A percentile compares a stretch with the other conserved stretches of the same genome.
Evolutionary conservation across 2,113 vertebrate genomes (phyloP).

Genomic region (Otolemur garnettii): DNA sequence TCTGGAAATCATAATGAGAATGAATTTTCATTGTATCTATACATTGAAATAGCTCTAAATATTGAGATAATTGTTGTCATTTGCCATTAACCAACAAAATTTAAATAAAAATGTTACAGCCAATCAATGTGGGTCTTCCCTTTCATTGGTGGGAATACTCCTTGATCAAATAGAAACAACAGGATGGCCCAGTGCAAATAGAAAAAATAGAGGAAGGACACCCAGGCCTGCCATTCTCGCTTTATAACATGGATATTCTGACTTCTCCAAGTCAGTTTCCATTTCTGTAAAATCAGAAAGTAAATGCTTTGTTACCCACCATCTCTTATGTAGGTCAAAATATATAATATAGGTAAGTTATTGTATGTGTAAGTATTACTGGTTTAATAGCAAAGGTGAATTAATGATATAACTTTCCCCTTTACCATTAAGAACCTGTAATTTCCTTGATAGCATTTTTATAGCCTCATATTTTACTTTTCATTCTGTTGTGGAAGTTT

Average conservation of each 20-base stretch:
- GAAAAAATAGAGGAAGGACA: background rate
- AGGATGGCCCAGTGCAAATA: background rate
- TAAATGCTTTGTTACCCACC: background rate
- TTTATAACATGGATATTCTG: background rate
- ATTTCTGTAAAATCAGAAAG: background rate
- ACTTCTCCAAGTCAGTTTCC: background rate
- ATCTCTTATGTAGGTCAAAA: constrained; percentile 15
- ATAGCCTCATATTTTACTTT: background rate
- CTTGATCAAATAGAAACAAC: background rate
- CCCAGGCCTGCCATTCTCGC: background rate
- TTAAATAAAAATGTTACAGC: background rate
- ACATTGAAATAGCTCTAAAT: background rate
- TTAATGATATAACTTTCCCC: background rate
- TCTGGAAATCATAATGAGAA: background rate
- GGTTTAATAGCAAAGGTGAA: background rate
- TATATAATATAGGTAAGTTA: background rate
- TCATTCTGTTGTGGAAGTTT: background rate
- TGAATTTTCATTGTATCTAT: background rate
- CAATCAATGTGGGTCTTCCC: background rate
- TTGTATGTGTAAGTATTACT: background rate
- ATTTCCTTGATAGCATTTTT: background rate
- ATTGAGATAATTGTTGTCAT: background rate
- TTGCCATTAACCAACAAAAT: background rate
- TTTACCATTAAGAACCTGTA: background rate
- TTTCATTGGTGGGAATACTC: background rate